Evolutionary conservation across 2,797 vertebrate species (phyloP).

Genomic region (Cephalopachus bancanus): DNA sequence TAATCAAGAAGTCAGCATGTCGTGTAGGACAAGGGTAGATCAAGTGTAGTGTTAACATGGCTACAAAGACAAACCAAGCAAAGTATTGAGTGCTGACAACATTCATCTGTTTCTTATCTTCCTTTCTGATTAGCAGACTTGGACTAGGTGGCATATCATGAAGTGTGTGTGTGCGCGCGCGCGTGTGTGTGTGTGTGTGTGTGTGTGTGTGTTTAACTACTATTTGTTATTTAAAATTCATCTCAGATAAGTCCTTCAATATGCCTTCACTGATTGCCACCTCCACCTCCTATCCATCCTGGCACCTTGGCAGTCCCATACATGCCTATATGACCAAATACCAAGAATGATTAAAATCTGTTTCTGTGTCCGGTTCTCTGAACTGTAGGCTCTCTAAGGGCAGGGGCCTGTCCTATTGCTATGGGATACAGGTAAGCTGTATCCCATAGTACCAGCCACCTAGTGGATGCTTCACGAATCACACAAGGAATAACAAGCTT

Average conservation of each 20-base stretch:
- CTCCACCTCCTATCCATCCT: background rate
- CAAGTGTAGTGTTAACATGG: background rate
- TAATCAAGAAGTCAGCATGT: conserved; percentile 69
- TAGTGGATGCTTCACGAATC: background rate
- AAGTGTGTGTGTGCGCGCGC: background rate
- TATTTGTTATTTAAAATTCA: conserved; percentile 47
- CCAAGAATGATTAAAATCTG: background rate
- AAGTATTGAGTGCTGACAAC: background rate
- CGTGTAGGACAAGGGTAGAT: conserved; percentile 64
- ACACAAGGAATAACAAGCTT: background rate
- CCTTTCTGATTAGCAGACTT: conserved; percentile 40
- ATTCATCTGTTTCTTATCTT: background rate
- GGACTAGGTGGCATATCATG: background rate
- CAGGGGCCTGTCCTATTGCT: background rate
- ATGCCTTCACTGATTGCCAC: background rate
- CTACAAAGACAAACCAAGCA: conserved; percentile 61
- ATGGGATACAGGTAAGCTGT: background rate
- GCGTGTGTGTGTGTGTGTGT: background rate
- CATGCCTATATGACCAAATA: background rate
- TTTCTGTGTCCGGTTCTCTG: background rate
- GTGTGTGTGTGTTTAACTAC: background rate
- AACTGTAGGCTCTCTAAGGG: background rate
- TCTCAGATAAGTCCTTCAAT: background rate
- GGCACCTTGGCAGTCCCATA: background rate
- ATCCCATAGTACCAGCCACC: background rate